Evolutionary conservation across 35 echinoderm and acorn worm genomes (phyloP).

Genomic region (Anneissia japonica): DNA sequence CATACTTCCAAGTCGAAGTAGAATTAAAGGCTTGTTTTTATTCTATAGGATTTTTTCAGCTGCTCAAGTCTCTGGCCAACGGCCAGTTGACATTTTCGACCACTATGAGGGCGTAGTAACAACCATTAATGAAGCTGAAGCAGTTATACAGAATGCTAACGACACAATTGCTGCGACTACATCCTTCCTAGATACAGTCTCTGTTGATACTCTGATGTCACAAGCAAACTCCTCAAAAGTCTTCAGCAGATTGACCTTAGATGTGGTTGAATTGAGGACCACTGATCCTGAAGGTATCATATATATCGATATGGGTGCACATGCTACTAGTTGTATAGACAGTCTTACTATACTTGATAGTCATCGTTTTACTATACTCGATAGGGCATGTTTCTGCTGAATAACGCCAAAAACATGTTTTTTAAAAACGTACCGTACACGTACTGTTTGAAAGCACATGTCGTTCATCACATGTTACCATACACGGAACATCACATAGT

Average conservation of each 20-base stretch:
- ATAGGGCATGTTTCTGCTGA: no score
- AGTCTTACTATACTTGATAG: no score
- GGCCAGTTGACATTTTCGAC: conserved; percentile 48
- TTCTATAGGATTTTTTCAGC: conserved; percentile 43
- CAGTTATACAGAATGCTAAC: conserved; percentile 9
- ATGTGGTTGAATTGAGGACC: conserved; percentile 8
- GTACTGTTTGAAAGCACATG: no score
- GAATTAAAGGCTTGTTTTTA: neutral
- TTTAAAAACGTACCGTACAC: no score
- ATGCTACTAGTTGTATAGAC: no score
- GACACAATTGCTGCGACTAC: conserved; percentile 25
- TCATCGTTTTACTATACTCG: no score
- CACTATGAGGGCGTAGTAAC: conserved; percentile 44
- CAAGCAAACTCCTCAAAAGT: conserved; percentile 11
- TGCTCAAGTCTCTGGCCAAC: conserved; percentile 32
- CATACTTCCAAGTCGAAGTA: neutral
- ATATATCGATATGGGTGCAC: no score
- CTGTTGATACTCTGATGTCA: conserved; percentile 22
- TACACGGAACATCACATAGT: no score
- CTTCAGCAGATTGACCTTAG: neutral
- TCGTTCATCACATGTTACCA: no score
- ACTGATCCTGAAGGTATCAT: conserved; percentile 54
- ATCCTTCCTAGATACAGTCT: conserved; percentile 12
- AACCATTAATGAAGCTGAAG: conserved; percentile 36
- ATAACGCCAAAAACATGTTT: no score